Conservation (phyloP, 2,113 vertebrate genomes). For the Pardalotus punctatus region DNA sequence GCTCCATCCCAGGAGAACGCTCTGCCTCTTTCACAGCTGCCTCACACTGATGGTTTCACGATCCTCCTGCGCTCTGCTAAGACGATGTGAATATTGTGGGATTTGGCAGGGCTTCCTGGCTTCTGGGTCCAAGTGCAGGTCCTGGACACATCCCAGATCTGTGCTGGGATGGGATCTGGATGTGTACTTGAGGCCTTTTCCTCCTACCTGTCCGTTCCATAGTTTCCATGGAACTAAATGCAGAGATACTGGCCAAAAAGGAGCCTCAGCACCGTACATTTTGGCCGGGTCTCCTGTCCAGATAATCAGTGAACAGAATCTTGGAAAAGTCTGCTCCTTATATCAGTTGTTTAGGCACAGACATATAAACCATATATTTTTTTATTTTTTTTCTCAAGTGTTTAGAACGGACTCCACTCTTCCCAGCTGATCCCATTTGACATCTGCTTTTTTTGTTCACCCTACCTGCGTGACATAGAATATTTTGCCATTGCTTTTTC, state of each 20-base stretch:
- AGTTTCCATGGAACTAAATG: slow-evolving; percentile 15
- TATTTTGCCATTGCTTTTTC: not conserved
- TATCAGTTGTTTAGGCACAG: not conserved
- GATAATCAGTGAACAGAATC: slow-evolving; percentile 8
- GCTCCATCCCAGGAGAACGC: not conserved
- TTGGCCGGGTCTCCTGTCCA: not conserved
- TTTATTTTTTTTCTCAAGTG: not conserved
- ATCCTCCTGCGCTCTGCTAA: not conserved
- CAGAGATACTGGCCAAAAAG: not conserved
- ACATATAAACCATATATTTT: not conserved
- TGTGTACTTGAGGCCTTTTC: not conserved
- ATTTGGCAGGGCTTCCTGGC: slow-evolving; percentile 30
- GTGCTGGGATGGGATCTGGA: not conserved
- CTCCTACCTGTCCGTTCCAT: slow-evolving; percentile 47
- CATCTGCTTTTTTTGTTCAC: not conserved
- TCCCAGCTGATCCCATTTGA: not conserved
- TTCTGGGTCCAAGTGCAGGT: slow-evolving; percentile 14
- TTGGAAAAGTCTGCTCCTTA: not conserved
- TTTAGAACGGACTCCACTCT: not conserved
- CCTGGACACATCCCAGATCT: slow-evolving; percentile 10
- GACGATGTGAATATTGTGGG: not conserved
- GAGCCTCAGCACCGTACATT: not conserved
- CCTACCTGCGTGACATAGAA: not conserved
- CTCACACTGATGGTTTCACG: not conserved
- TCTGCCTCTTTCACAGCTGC: slow-evolving; percentile 24